These are phyloP conservation scores for Sakesphorus luctuosus DNA, from an alignment of 2,113 vertebrate species.

Conservation along the genomic window DNA sequence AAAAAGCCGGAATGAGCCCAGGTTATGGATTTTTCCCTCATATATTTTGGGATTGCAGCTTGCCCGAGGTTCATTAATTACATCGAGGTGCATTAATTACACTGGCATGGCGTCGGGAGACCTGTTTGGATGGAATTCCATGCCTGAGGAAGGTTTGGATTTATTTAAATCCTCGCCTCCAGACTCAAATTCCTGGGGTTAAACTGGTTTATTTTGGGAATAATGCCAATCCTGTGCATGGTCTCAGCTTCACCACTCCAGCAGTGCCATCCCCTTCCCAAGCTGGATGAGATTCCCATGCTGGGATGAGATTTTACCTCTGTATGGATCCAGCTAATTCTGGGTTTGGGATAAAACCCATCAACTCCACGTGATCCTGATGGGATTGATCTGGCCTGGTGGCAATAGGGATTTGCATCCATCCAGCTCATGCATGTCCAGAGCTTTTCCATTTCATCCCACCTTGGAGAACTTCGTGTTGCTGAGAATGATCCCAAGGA, in stretches of 20 bases:
- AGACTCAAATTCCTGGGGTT: slow-evolving; percentile 1
- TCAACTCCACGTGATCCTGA: rapidly evolving
- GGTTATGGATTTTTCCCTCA: not conserved
- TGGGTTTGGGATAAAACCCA: not conserved
- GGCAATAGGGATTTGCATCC: not conserved
- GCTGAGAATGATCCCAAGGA: not conserved
- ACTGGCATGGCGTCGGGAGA: not conserved
- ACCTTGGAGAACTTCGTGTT: not conserved
- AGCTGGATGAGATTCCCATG: not conserved
- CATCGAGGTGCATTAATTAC: not conserved
- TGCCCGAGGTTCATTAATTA: not conserved
- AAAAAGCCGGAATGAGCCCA: not conserved
- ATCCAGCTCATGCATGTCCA: rapidly evolving
- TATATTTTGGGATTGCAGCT: not conserved
- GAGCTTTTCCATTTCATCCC: not conserved
- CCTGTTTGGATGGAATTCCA: slow-evolving; percentile 5
- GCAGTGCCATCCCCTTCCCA: not conserved
- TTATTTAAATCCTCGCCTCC: not conserved
- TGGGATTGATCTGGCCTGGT: rapidly evolving
- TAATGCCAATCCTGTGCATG: not conserved
- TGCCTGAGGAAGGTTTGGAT: not conserved
- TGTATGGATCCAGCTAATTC: rapidly evolving
- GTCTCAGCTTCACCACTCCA: rapidly evolving
- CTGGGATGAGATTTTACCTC: not conserved
- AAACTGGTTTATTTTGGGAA: not conserved